phyloP scores from a whole-genome alignment of 1,140 invertebrate genomes.

The Charaxes varanes region DNA sequence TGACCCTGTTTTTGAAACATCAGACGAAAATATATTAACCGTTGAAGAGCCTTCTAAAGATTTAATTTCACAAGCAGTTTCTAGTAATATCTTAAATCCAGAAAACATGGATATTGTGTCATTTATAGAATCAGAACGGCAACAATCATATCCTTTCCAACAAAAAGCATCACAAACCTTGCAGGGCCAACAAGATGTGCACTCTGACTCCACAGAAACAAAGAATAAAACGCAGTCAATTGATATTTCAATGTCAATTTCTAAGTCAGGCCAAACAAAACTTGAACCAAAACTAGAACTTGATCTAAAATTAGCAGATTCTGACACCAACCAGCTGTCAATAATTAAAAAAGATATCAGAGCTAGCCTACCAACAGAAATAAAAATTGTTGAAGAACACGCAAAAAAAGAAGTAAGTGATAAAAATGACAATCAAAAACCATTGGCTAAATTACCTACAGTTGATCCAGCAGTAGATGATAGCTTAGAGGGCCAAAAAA shows the following conservation, averaged over 20 bases:
- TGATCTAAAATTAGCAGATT: slow-evolving; percentile 45
- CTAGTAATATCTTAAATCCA: slow-evolving; percentile 3
- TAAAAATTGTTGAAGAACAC: slow-evolving; percentile 39
- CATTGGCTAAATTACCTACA: no score
- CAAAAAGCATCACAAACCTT: slow-evolving; percentile 14
- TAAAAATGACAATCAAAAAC: slow-evolving; percentile 6
- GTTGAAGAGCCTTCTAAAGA: slow-evolving; percentile 1
- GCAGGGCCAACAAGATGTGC: slow-evolving; percentile 2
- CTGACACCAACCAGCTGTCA: slow-evolving; percentile 24
- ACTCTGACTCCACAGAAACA: slow-evolving; percentile 5
- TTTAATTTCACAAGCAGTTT: slow-evolving; percentile 1
- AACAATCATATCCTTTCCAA: slow-evolving; percentile 35
- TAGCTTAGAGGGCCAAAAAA: no score
- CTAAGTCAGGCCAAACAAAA: slow-evolving; percentile 33
- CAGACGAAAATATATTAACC: slow-evolving; percentile 2
- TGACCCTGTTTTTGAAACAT: no score
- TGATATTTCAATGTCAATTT: slow-evolving; percentile 48
- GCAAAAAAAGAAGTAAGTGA: slow-evolving; percentile 9
- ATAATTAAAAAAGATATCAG: slow-evolving; percentile 52
- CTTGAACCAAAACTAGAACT: slow-evolving; percentile 40
- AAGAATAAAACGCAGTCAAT: slow-evolving; percentile 28
- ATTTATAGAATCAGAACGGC: slow-evolving; percentile 44
- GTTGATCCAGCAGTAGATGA: no score
- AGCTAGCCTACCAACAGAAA: slow-evolving; percentile 37
- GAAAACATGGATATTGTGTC: slow-evolving; percentile 32